Evolutionary conservation across 1,140 invertebrate species (phyloP).

Genomic region (roundworm (Caenorhabditis elegans)): DNA sequence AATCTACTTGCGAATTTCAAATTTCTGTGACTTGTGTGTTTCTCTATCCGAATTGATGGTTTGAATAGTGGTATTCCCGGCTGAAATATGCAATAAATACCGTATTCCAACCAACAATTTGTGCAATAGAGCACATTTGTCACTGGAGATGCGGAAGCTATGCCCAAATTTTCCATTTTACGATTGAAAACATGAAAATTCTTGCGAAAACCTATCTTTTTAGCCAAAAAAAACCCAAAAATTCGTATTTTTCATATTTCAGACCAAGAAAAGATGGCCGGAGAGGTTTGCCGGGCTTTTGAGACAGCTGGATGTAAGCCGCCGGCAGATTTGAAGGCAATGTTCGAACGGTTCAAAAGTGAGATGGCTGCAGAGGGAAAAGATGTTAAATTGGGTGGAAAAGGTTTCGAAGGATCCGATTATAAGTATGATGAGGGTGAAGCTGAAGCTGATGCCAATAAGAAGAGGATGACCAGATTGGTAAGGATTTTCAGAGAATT

Average conservation of each 20-base stretch:
- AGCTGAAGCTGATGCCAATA: slow-evolving; percentile 85
- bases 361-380: slow-evolving; percentile 73
- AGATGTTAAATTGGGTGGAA: slow-evolving; percentile 90
- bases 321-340: slow-evolving; percentile 57
- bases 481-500: slow-evolving; percentile 81
- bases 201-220: too few relatives aligned
- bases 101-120: too few relatives aligned
- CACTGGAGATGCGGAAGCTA: too few relatives aligned
- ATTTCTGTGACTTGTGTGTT: too few relatives aligned
- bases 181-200: too few relatives aligned
- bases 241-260: slow-evolving; percentile 71
- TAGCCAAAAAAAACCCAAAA: too few relatives aligned
- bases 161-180: too few relatives aligned
- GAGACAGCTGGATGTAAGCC: slow-evolving; percentile 54
- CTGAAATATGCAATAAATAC: too few relatives aligned
- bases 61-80: too few relatives aligned
- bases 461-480: slow-evolving; percentile 74
- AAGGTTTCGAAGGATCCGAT: slow-evolving; percentile 74
- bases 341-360: slow-evolving; percentile 58
- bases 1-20: too few relatives aligned
- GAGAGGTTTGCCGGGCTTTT: slow-evolving; percentile 63
- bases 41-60: too few relatives aligned
- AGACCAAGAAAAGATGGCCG: slow-evolving; percentile 73
- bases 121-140: too few relatives aligned
- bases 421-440: slow-evolving; percentile 99